These are phyloP conservation scores for Bimastos eiseni DNA, from an alignment of 2,888 invertebrate genomes.

Conservation along the genomic window DNA sequence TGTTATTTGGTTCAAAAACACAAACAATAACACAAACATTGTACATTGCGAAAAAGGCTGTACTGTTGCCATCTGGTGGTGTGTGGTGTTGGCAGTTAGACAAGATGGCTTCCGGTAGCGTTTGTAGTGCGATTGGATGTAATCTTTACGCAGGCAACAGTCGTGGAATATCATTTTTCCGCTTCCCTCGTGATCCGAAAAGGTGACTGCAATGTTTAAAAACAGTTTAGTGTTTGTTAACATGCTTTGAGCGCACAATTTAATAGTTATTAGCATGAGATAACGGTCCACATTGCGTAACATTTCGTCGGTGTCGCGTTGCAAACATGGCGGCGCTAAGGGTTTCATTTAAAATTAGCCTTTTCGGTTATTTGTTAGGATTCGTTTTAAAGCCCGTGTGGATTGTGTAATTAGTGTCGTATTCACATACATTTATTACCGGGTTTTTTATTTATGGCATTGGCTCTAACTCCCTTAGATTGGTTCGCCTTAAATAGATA, in stretches of 20 bases:
- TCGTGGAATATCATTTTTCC: background rate
- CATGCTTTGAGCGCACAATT: background rate
- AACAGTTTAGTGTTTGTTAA: background rate
- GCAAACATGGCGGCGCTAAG: background rate
- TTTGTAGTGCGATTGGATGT: constrained; percentile 4
- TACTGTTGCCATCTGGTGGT: background rate
- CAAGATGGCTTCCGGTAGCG: constrained; percentile 13
- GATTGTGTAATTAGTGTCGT: background rate
- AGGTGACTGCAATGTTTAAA: background rate
- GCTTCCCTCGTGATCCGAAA: background rate
- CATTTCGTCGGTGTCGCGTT: background rate
- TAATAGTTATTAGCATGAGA: constrained; percentile 1
- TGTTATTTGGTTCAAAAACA: background rate
- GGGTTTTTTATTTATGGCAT: too few relatives aligned
- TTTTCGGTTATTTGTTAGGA: background rate
- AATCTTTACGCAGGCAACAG: background rate
- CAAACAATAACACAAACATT: background rate
- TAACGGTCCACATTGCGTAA: background rate
- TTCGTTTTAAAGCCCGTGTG: background rate
- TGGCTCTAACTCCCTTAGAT: too few relatives aligned
- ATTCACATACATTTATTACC: background rate
- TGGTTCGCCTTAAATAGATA: too few relatives aligned
- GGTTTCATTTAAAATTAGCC: background rate
- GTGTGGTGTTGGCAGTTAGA: background rate
- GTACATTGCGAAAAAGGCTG: background rate